Percentiles rank a stretch among this genome's conserved stretches.
Evolutionary conservation across 2,113 vertebrate genomes (phyloP).

Genomic region (Piaya cayana): DNA sequence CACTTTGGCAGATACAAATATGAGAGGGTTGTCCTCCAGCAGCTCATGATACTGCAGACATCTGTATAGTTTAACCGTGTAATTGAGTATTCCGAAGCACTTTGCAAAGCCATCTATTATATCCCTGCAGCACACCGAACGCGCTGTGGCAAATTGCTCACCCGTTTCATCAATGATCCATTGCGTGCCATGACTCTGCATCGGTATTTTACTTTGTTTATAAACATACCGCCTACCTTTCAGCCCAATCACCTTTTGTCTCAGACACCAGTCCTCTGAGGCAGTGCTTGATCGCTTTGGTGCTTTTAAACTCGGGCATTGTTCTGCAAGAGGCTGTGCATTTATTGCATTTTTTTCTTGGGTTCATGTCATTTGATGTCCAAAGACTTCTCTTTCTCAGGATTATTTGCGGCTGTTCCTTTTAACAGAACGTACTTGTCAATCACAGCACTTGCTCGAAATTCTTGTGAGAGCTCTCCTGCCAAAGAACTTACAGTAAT

Average conservation of each 20-base stretch:
- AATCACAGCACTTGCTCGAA: accelerated
- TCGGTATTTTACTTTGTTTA: background rate
- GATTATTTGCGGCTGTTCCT: background rate
- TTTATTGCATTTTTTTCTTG: background rate
- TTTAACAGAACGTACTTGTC: background rate
- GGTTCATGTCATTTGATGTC: background rate
- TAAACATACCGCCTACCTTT: background rate
- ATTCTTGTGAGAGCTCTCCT: background rate
- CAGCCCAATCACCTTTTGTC: background rate
- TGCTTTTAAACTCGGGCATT: background rate
- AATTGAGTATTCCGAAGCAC: background rate
- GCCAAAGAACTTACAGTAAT: background rate
- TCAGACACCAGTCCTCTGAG: accelerated
- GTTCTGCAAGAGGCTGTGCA: background rate
- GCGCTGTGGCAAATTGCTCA: background rate
- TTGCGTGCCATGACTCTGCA: background rate
- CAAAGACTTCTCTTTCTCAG: background rate
- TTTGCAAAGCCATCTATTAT: slow-evolving; percentile 13
- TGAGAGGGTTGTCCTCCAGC: background rate
- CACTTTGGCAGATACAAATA: background rate
- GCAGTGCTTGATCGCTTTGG: accelerated
- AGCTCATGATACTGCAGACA: background rate
- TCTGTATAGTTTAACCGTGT: background rate
- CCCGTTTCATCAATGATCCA: background rate
- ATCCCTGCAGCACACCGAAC: background rate